Conservation (phyloP, 2,888 invertebrate genomes). For the Calliphora vomitoria region DNA sequence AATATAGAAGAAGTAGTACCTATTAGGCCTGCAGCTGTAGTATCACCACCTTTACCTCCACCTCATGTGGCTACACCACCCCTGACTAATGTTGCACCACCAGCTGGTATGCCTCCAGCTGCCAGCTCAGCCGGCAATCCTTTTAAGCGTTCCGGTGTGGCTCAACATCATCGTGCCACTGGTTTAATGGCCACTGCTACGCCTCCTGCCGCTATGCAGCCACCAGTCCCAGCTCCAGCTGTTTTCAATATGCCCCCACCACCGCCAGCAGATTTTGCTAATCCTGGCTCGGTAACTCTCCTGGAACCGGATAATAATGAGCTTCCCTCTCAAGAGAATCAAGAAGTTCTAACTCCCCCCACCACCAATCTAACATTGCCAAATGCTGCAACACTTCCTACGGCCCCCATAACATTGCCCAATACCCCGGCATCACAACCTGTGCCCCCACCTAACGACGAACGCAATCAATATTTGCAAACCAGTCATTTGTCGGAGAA, state of each 20-base stretch:
- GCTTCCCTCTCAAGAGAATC: constrained; percentile 84
- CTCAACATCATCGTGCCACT: constrained; percentile 80
- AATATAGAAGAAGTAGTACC: constrained; percentile 55
- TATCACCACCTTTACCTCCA: constrained; percentile 49
- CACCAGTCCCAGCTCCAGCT: constrained; percentile 40
- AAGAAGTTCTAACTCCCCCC: constrained; percentile 85
- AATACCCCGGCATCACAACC: background rate
- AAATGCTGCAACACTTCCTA: constrained; percentile 14
- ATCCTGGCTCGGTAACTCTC: constrained; percentile 79
- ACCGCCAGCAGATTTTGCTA: constrained; percentile 81
- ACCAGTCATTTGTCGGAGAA: constrained; percentile 89
- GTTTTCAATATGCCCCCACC: constrained; percentile 76
- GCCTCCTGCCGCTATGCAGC: constrained; percentile 79
- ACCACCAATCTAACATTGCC: constrained; percentile 49
- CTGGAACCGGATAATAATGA: constrained; percentile 88
- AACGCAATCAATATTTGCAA: constrained; percentile 91
- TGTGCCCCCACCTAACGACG: constrained; percentile 86
- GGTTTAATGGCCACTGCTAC: constrained; percentile 84
- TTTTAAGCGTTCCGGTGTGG: constrained; percentile 81
- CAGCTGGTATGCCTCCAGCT: constrained; percentile 53
- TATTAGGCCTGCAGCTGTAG: constrained; percentile 55
- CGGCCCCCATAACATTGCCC: constrained; percentile 51
- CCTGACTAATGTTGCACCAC: constrained; percentile 43
- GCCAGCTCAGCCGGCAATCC: constrained; percentile 78
- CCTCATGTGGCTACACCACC: constrained; percentile 45